Conservation (phyloP, 1,140 invertebrate species). For the Megalonaias nervosa region DNA sequence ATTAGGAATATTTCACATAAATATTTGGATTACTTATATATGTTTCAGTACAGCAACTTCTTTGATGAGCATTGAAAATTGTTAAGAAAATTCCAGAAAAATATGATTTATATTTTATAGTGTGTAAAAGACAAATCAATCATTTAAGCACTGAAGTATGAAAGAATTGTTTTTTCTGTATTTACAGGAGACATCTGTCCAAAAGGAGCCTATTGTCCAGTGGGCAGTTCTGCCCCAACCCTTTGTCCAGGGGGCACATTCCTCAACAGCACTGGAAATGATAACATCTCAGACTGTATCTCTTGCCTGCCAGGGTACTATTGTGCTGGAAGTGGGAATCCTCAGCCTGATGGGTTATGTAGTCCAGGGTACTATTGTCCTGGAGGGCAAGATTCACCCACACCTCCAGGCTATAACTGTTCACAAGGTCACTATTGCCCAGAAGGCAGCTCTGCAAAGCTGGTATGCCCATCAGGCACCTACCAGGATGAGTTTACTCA, state of each 20-base stretch:
- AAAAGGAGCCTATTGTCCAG: conserved; percentile 58
- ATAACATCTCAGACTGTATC: conserved; percentile 52
- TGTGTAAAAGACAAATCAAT: too few relatives aligned
- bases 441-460: conserved; percentile 44
- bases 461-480: conserved; percentile 54
- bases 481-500: conserved; percentile 63
- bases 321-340: conserved; percentile 58
- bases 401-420: conserved; percentile 58
- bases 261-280: conserved; percentile 62
- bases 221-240: conserved; percentile 49
- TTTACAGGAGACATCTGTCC: conserved; percentile 66
- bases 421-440: conserved; percentile 64
- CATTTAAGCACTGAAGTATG: background rate
- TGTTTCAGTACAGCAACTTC: background rate
- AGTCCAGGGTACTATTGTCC: conserved; percentile 65
- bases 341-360: conserved; percentile 58
- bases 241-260: conserved; percentile 58
- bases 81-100: too few relatives aligned
- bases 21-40: background rate
- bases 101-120: too few relatives aligned
- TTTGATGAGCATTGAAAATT: background rate
- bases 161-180: background rate
- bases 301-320: conserved; percentile 59
- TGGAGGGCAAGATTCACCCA: conserved; percentile 52
- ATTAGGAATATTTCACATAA: too few relatives aligned